Base-by-base conservation (phyloP, 1,140 invertebrate species). In the Drosophila suzukii region DNA sequence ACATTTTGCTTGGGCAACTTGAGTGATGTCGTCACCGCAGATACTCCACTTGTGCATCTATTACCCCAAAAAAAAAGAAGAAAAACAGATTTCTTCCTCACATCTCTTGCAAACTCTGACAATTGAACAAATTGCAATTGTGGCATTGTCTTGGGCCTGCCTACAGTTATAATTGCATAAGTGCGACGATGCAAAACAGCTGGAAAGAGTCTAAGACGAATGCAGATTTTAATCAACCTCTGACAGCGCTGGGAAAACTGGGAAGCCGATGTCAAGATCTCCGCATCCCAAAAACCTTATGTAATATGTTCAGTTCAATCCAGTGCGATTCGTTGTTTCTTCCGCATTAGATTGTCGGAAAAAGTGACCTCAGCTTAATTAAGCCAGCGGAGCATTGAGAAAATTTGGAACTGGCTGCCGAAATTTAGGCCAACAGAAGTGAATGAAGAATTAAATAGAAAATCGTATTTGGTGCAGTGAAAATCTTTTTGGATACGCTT, bases 161-260 rank as follows among this genome's bases (percentile, higher is more conserved):
- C 67, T 71, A 71, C 67, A 71, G 67, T 71, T 71, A 71, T 71
- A 71, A 71, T 71, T 71, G 67, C 67, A 71, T 71, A 71, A 71
- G 65, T 71, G 67, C 67, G 67, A 71, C 67, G 67, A 71, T 70
- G 67, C 67, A 71, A 70, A 71, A 49, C 65, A 58, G 43, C 51
- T 15, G 39, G 15, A 44, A 32, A 57, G 13, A n/a, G 30, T n/a
- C 50, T 39, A 30, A 13, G 49, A 7, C 49, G 15, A 55, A 20
- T 62, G 53, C 41, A 41, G 67, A 71, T 71, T 58, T 46, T 36
- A 41, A 71, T 71, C 67, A 70, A 13, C 27, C 50, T 70, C 63
- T 34, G 67, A 70, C 67, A 71, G 63, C 17, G 36, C 32, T 71
- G 67, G 41, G 67, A 71, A 71, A 57, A 41, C 38, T 15, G 30